Base-by-base conservation (phyloP, 2,797 vertebrate species). In the Mallotus villosus region DNA sequence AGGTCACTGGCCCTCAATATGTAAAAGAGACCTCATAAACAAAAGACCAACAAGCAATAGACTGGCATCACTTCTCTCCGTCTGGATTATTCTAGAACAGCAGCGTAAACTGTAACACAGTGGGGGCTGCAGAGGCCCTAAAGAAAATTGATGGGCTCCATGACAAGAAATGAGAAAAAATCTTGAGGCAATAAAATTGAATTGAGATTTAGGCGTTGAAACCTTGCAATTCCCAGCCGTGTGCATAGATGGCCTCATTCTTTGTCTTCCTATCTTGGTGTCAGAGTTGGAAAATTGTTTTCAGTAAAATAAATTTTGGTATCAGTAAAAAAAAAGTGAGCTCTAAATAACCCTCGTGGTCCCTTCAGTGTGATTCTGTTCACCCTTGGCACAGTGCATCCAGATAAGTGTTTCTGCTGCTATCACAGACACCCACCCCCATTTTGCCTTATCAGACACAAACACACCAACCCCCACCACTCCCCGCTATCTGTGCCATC, bases 401-500 rank as follows among this genome's bases (percentile, higher is more conserved):
- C 72, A 83, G 82, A 87, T 86, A 85, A 84, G 81, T 84, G 78
- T 81, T 75, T 81, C 68, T 76, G 73, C 75, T 46, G 51, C 79
- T 82, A 81, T 91, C 85, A 82, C 75, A 59, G 72, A 87, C 85
- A 72, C 81, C 76, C 79, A 77, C 78, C 79, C 79, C 74, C 70
- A 69, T 14, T 78, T 74, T 29, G 72, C 76, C 89, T 92, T 93
- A 93, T 93, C 91, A 88, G 88, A 77, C 70, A 1, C 3, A 67
- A 86, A 89, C 93, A 93, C 90, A 79, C 89, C 66, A 83, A 73
- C 85, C 84, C 81, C 85, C 81, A 73, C 79, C 84, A 69, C 70
- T 76, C 75, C 79, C 62, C 6, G 1, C 75, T 91, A 91, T 92
- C 89, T 80, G 75, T 90, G 89, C 86, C 90, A 92, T 92, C 86